Conservation (phyloP, 2,113 vertebrate species). For the Rana temporaria region DNA sequence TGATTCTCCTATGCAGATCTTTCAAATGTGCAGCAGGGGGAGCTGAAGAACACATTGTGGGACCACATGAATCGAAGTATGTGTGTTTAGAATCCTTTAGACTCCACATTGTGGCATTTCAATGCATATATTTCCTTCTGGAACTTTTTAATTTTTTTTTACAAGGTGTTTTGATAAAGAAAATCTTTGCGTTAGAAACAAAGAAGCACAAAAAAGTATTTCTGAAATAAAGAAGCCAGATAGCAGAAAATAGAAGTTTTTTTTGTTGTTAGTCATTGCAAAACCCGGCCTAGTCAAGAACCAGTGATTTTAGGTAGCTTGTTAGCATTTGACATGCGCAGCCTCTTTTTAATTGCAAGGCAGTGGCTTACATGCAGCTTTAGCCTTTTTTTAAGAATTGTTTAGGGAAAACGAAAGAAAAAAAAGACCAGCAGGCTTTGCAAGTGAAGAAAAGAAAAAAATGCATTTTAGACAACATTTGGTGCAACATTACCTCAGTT, state of each 20-base stretch:
- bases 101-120: constrained; percentile 73
- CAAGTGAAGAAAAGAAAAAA: constrained; percentile 78
- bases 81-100: constrained; percentile 70
- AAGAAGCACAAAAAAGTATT: constrained; percentile 65
- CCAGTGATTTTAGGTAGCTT: constrained; percentile 94
- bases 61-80: constrained; percentile 63
- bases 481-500: constrained; percentile 99
- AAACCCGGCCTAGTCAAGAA: constrained; percentile 92
- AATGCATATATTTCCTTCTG: constrained; percentile 66
- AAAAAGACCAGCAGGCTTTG: constrained; percentile 72
- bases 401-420: constrained; percentile 74
- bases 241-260: constrained; percentile 92
- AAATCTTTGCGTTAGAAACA: constrained; percentile 68
- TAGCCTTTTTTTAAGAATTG: constrained; percentile 67
- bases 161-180: constrained; percentile 67
- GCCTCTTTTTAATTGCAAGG: constrained; percentile 77
- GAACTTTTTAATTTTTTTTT: constrained; percentile 60
- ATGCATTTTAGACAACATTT: constrained; percentile 86
- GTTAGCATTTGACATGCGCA: constrained; percentile 93
- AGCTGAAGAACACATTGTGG: constrained; percentile 77
- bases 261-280: constrained; percentile 75
- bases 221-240: constrained; percentile 83
- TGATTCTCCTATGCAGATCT: constrained; percentile 51
- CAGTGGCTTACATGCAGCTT: constrained; percentile 94
- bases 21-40: constrained; percentile 77